A percentile compares a stretch with the other conserved stretches of the same genome.
phyloP scores from a whole-genome alignment of 2,888 invertebrate genomes.

The Mythimna lalbum region DNA sequence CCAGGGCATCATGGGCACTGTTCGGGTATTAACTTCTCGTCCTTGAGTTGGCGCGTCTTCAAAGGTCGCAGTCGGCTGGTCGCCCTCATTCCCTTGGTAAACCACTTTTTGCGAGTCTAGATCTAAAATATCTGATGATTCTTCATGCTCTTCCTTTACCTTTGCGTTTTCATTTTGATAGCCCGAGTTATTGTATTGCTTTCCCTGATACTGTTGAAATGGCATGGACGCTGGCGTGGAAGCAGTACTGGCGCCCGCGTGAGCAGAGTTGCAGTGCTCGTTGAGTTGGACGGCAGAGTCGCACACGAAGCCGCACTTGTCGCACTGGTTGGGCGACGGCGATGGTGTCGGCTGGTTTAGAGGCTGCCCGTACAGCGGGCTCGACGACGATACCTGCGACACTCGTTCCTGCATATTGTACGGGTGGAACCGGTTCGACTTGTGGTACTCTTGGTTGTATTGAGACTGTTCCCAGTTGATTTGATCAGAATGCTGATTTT shows the following conservation, averaged over 20 bases:
- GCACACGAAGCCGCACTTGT: constrained; percentile 95
- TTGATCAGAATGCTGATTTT: constrained; percentile 88
- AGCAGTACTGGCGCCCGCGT: constrained; percentile 87
- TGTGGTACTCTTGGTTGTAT: constrained; percentile 86
- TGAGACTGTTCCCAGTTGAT: constrained; percentile 88
- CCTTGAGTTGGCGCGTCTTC: constrained; percentile 82
- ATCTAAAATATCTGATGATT: constrained; percentile 95
- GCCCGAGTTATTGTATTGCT: constrained; percentile 84
- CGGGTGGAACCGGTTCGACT: constrained; percentile 87
- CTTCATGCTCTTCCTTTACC: constrained; percentile 92
- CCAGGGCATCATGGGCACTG: constrained; percentile 92
- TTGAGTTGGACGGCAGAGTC: constrained; percentile 93
- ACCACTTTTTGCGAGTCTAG: constrained; percentile 97
- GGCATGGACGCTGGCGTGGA: constrained; percentile 85
- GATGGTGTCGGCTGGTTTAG: constrained; percentile 93
- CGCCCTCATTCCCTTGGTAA: constrained; percentile 92
- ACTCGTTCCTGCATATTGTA: constrained; percentile 90
- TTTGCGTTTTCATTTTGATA: constrained; percentile 88
- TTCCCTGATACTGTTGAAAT: constrained; percentile 89
- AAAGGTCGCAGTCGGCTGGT: constrained; percentile 80
- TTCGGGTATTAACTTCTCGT: constrained; percentile 86
- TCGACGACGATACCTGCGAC: constrained; percentile 88
- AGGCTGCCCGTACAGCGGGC: constrained; percentile 90
- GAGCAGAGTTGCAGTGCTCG: constrained; percentile 94
- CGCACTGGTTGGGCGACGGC: constrained; percentile 94